A percentile compares a stretch with the other conserved stretches of the same genome.
phyloP scores from a whole-genome alignment of 2,113 vertebrate species.

The Xenopus laevis region DNA sequence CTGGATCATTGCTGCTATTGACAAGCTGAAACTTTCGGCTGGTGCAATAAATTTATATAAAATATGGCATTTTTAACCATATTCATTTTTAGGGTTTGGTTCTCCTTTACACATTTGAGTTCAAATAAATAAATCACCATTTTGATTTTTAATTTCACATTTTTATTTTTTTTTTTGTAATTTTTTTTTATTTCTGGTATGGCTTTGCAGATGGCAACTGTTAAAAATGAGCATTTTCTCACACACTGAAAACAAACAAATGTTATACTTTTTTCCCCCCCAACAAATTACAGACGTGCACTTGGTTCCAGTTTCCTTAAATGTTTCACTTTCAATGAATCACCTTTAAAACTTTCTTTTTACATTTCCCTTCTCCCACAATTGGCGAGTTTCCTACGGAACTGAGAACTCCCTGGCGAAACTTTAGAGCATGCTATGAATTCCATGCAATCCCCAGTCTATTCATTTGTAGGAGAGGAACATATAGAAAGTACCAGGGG shows the following conservation, averaged over 20 bases:
- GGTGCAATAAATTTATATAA: too few species aligned
- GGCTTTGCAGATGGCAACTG: conserved; percentile 38
- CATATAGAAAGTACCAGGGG: conserved; percentile 1
- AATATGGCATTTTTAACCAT: too few species aligned
- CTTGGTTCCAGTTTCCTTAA: conserved; percentile 29
- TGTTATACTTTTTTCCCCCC: conserved; percentile 22
- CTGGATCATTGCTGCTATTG: too few species aligned
- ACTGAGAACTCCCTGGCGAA: conserved; percentile 1
- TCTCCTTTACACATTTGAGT: too few species aligned
- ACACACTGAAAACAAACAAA: conserved; percentile 46
- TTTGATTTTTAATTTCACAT: too few species aligned
- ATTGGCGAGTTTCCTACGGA: conserved; percentile 1
- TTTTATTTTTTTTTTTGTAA: too few species aligned
- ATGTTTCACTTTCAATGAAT: conserved; percentile 31
- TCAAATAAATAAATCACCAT: too few species aligned
- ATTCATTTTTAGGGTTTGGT: too few species aligned
- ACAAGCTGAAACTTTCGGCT: too few species aligned
- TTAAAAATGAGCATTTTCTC: conserved; percentile 44
- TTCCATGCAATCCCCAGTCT: conserved; percentile 30
- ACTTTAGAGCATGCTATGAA: conserved; percentile 34
- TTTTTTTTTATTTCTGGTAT: background rate
- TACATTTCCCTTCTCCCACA: background rate
- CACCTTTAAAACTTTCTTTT: background rate
- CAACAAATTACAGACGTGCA: conserved; percentile 44
- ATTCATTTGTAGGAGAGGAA: conserved; percentile 28